Evolutionary conservation across 2,888 invertebrate species (phyloP).

Genomic region (Odontocolon sp.): DNA sequence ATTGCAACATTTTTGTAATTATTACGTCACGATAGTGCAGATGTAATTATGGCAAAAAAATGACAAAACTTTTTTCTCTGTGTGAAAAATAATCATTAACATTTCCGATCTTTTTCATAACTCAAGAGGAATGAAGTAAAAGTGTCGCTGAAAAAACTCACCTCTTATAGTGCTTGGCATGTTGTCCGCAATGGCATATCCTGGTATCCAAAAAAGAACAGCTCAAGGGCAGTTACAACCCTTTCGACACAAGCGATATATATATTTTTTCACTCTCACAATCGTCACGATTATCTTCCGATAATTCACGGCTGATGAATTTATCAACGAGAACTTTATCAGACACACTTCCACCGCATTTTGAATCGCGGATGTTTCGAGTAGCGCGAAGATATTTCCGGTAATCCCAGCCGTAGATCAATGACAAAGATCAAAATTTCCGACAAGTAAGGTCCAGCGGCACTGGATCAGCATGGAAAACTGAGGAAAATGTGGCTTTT

Average conservation of each 20-base stretch:
- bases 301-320: not conserved
- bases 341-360: slow-evolving; percentile 65
- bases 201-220: slow-evolving; percentile 72
- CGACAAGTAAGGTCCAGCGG: slow-evolving; percentile 8
- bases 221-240: slow-evolving; percentile 39
- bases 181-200: slow-evolving; percentile 78
- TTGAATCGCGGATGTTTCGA: slow-evolving; percentile 15
- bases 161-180: slow-evolving; percentile 81
- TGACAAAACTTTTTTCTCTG: no score
- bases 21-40: no score
- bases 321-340: slow-evolving; percentile 24
- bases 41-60: no score
- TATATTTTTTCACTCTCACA: slow-evolving; percentile 7
- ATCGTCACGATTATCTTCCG: not conserved
- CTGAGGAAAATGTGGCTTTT: not conserved
- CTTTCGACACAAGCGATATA: slow-evolving; percentile 32
- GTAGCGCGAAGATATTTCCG: not conserved
- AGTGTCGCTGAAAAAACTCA: slow-evolving; percentile 68
- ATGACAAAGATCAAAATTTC: slow-evolving; percentile 1
- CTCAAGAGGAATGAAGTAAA: not conserved
- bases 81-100: no score
- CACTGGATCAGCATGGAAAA: not conserved
- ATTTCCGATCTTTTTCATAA: not conserved
- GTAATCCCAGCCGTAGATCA: not conserved
- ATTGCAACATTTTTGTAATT: no score